Evolutionary conservation across 2,888 invertebrate species (phyloP).

Genomic region (Agriopis marginaria): DNA sequence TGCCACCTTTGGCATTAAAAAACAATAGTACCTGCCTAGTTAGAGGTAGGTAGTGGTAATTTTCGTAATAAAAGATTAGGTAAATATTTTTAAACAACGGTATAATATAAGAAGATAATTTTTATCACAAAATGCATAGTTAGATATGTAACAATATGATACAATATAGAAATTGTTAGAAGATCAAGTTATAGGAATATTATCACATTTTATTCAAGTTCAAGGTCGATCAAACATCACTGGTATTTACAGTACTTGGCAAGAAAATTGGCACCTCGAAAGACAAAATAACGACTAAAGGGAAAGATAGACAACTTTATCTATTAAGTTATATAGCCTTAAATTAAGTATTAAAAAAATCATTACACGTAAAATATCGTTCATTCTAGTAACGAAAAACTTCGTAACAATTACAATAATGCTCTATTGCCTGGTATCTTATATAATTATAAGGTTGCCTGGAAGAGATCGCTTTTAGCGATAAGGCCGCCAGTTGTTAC

Average conservation of each 20-base stretch:
- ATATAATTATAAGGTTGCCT: no score
- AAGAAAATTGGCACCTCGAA: constrained; percentile 17
- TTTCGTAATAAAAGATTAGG: constrained; percentile 30
- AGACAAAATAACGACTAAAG: not conserved
- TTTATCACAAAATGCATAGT: constrained; percentile 62
- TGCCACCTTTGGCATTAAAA: no score
- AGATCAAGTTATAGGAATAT: constrained; percentile 62
- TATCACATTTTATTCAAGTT: constrained; percentile 66
- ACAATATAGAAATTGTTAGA: constrained; percentile 54
- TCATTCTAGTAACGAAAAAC: no score
- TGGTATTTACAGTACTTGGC: constrained; percentile 1
- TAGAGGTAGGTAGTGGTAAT: not conserved
- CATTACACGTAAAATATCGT: no score
- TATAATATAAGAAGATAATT: constrained; percentile 60
- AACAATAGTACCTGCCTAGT: no score
- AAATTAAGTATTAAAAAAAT: no score
- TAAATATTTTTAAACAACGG: constrained; percentile 54
- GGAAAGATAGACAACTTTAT: not conserved
- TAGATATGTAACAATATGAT: constrained; percentile 70
- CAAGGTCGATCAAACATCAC: constrained; percentile 48
- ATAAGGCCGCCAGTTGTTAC: no score
- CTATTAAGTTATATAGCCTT: no score
- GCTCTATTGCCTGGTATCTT: no score
- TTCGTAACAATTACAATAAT: no score
- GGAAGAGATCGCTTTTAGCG: no score